Evolutionary conservation across 2,113 vertebrate genomes (phyloP).

Genomic region (Myanophis thanlyinensis): DNA sequence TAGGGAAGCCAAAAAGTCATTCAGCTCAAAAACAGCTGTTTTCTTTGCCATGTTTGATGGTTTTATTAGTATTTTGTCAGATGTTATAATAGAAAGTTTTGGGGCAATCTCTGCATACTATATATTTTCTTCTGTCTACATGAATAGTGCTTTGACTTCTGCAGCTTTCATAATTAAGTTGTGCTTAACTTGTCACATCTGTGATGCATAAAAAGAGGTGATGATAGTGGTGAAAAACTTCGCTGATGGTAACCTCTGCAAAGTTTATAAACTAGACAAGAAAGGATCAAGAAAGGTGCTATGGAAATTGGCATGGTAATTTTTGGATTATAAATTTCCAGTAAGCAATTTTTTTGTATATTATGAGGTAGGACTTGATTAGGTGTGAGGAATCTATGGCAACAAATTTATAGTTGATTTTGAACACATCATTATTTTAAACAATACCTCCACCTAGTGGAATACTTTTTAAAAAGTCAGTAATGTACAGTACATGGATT

Average conservation of each 20-base stretch:
- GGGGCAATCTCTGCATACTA: not conserved
- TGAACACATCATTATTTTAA: constrained; percentile 51
- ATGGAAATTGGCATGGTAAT: not conserved
- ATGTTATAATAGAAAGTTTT: constrained; percentile 25
- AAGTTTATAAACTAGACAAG: not conserved
- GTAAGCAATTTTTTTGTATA: not conserved
- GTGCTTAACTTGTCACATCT: constrained; percentile 31
- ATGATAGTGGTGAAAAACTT: not conserved
- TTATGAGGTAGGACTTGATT: not conserved
- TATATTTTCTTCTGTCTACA: constrained; percentile 19
- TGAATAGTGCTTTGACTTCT: constrained; percentile 52
- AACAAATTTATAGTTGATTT: not conserved
- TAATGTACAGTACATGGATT: not conserved
- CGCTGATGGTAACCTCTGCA: not conserved
- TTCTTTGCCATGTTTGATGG: constrained; percentile 47
- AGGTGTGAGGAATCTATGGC: not conserved
- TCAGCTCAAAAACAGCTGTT: constrained; percentile 26
- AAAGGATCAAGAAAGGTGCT: not conserved
- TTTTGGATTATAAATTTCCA: not conserved
- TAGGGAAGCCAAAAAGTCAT: constrained; percentile 26
- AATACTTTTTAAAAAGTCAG: not conserved
- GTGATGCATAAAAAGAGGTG: not conserved
- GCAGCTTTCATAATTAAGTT: constrained; percentile 37
- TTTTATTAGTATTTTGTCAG: constrained; percentile 48
- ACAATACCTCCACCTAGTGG: constrained; percentile 76